phyloP scores from a whole-genome alignment of 1,140 invertebrate species.

The Drosophila arawakana region DNA sequence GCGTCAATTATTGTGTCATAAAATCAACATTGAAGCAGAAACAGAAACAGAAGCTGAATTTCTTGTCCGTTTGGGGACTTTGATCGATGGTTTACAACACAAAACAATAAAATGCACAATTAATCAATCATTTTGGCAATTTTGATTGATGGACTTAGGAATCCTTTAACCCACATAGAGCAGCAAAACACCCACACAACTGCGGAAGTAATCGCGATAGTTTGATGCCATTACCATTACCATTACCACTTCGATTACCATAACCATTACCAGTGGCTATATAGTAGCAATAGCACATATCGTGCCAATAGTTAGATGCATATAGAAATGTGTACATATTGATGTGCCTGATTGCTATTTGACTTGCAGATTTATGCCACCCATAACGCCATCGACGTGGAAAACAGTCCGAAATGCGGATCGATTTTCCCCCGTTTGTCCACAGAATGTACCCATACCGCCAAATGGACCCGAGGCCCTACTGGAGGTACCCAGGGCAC shows the following conservation, averaged over 20 bases:
- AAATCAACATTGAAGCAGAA: slow-evolving; percentile 63
- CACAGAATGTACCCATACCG: slow-evolving; percentile 91
- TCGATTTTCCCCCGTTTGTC: slow-evolving; percentile 94
- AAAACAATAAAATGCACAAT: slow-evolving; percentile 82
- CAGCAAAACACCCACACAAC: slow-evolving; percentile 18
- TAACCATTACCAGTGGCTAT: background rate
- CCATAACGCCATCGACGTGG: slow-evolving; percentile 95
- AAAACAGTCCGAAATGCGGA: slow-evolving; percentile 92
- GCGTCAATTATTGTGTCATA: slow-evolving; percentile 82
- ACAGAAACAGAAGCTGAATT: background rate
- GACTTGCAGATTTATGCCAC: slow-evolving; percentile 94
- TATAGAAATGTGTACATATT: slow-evolving; percentile 1
- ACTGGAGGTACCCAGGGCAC: slow-evolving; percentile 90
- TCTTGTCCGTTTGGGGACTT: slow-evolving; percentile 1
- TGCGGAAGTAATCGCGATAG: slow-evolving; percentile 28
- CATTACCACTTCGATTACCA: slow-evolving; percentile 15
- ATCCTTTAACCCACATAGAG: slow-evolving; percentile 51
- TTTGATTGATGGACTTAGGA: slow-evolving; percentile 74
- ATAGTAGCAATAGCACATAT: background rate
- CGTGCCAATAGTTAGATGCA: background rate
- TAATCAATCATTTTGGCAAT: slow-evolving; percentile 70
- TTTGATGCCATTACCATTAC: slow-evolving; percentile 30
- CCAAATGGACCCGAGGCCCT: slow-evolving; percentile 90
- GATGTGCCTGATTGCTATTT: slow-evolving; percentile 33
- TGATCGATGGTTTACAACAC: slow-evolving; percentile 75